Evolutionary conservation across 2,888 invertebrate species (phyloP).

Genomic region (Cheilosia urbana): DNA sequence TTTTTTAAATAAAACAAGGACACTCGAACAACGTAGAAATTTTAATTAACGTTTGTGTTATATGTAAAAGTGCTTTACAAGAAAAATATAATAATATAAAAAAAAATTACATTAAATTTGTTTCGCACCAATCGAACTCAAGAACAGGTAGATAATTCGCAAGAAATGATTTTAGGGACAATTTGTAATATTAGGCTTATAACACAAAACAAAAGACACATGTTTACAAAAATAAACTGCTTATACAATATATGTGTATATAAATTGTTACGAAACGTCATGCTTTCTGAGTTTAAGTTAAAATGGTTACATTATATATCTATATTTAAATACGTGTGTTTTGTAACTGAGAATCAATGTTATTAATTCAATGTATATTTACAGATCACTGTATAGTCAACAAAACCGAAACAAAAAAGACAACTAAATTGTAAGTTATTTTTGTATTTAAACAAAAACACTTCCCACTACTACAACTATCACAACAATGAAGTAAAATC

Average conservation of each 20-base stretch:
- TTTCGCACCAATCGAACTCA: conserved; percentile 56
- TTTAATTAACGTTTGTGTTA: conserved; percentile 18
- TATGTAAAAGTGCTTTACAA: conserved; percentile 56
- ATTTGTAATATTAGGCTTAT: conserved; percentile 58
- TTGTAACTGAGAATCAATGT: conserved; percentile 44
- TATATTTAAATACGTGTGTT: conserved; percentile 38
- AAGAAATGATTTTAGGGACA: conserved; percentile 64
- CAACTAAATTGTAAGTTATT: conserved; percentile 45
- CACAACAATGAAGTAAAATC: conserved; percentile 27
- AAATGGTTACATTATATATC: conserved; percentile 8
- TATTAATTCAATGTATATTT: conserved; percentile 59
- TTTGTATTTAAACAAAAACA: conserved; percentile 13
- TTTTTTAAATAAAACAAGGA: conserved; percentile 27
- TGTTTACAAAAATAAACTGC: conserved; percentile 26
- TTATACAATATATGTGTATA: conserved; percentile 36
- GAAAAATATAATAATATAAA: conserved; percentile 17
- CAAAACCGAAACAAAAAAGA: conserved; percentile 34
- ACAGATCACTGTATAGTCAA: conserved; percentile 60
- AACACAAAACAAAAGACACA: conserved; percentile 14
- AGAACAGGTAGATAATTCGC: conserved; percentile 49
- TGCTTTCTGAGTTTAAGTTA: conserved; percentile 51
- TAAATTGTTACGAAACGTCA: conserved; percentile 10
- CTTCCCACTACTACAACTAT: background rate
- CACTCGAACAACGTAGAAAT: conserved; percentile 30
- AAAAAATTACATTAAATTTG: conserved; percentile 21